Percentiles rank a stretch among this genome's conserved stretches.
Evolutionary conservation across 2,113 vertebrate genomes (phyloP).

Genomic region (Columba janthina): DNA sequence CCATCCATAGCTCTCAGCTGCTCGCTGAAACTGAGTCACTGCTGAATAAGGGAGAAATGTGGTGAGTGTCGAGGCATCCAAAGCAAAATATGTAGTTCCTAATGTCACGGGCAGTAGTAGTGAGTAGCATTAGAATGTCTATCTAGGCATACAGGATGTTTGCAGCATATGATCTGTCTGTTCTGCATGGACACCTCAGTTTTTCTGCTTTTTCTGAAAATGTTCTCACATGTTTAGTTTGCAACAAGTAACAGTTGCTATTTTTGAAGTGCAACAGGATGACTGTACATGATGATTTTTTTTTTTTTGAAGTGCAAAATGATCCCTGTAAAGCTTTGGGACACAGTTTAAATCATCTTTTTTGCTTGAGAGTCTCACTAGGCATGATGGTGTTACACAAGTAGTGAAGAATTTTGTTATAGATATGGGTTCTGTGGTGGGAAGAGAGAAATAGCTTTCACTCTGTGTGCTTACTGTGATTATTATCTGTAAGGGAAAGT

Average conservation of each 20-base stretch:
- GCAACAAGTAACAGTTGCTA: not conserved
- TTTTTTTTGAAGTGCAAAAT: not conserved
- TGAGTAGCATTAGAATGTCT: not conserved
- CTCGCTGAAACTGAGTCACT: not conserved
- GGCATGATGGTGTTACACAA: not conserved
- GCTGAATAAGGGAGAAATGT: not conserved
- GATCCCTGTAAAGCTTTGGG: not conserved
- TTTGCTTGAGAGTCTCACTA: not conserved
- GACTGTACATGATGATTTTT: too few species aligned
- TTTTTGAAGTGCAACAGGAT: not conserved
- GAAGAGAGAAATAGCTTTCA: not conserved
- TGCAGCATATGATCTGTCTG: fast-evolving
- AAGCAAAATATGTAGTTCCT: not conserved
- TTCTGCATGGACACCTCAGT: not conserved
- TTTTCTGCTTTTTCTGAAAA: not conserved
- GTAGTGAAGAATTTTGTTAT: not conserved
- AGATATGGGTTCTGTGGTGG: not conserved
- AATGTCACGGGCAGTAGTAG: not conserved
- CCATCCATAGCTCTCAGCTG: not conserved
- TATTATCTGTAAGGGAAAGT: not conserved
- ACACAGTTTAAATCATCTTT: not conserved
- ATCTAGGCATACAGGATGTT: not conserved
- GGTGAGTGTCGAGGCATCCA: not conserved
- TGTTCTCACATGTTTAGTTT: not conserved
- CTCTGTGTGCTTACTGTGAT: not conserved